Conservation (phyloP, 1,140 invertebrate species). For the Dendrolimus punctatus region DNA sequence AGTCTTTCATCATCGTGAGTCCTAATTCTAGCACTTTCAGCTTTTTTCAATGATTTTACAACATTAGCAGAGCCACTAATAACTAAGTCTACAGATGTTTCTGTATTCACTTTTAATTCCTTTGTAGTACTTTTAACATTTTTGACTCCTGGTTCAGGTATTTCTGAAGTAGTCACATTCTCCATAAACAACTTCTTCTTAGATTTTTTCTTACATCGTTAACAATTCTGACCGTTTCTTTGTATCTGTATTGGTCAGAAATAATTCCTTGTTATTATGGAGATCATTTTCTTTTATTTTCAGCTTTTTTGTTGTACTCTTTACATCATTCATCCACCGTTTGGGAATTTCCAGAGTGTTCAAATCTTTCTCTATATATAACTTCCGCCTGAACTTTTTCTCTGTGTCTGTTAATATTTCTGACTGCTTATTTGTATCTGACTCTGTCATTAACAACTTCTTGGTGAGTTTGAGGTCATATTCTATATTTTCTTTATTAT, state of each 20-base stretch:
- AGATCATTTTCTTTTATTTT: slow-evolving; percentile 1
- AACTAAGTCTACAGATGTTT: slow-evolving; percentile 47
- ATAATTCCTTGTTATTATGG: slow-evolving; percentile 30
- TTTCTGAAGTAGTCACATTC: slow-evolving; percentile 46
- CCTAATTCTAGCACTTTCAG: slow-evolving; percentile 24
- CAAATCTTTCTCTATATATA: slow-evolving; percentile 52
- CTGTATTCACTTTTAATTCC: slow-evolving; percentile 36
- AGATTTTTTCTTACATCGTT: slow-evolving; percentile 32
- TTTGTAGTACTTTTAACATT: slow-evolving; percentile 37
- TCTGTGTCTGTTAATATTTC: slow-evolving; percentile 22
- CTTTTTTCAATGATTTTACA: slow-evolving; percentile 29
- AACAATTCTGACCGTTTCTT: slow-evolving; percentile 29
- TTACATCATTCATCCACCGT: slow-evolving; percentile 25
- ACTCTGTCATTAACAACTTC: slow-evolving; percentile 40
- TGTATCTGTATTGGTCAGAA: slow-evolving; percentile 41
- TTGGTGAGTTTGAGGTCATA: slow-evolving; percentile 30
- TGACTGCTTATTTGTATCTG: slow-evolving; percentile 38
- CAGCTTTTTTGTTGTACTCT: slow-evolving; percentile 36
- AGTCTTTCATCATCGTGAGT: slow-evolving; percentile 34
- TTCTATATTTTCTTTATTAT: slow-evolving; percentile 48
- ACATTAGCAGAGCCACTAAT: slow-evolving; percentile 34
- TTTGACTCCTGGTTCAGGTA: slow-evolving; percentile 27
- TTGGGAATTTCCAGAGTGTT: slow-evolving; percentile 44
- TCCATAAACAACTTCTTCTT: slow-evolving; percentile 62
- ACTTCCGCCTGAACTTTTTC: slow-evolving; percentile 49